Percentiles rank a stretch among this genome's conserved stretches.
Conservation (phyloP, 2,888 invertebrate genomes). For the Leptinotarsa peninsularis region DNA sequence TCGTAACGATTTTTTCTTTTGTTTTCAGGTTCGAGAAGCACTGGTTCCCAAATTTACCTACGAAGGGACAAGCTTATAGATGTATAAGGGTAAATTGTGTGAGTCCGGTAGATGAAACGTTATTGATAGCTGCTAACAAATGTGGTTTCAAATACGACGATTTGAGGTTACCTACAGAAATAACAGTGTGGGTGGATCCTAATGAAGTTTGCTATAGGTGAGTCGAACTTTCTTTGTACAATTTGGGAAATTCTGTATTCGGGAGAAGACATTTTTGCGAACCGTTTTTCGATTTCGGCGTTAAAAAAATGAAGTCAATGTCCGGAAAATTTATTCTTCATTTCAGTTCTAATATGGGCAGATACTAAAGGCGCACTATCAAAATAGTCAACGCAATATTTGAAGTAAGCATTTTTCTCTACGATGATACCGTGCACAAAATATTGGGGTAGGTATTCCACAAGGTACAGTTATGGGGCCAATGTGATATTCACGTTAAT, state of each 20-base stretch:
- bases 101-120: conserved; percentile 75
- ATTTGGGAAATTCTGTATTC: neutral
- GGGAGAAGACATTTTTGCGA: too few species aligned
- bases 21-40: conserved; percentile 70
- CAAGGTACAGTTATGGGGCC: too few species aligned
- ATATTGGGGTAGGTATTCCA: too few species aligned
- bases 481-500: too few species aligned
- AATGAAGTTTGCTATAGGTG: conserved; percentile 73
- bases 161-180: conserved; percentile 75
- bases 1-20: conserved; percentile 26
- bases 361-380: too few species aligned
- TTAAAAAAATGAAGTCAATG: too few species aligned
- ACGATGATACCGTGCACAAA: too few species aligned
- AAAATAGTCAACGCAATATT: too few species aligned
- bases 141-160: conserved; percentile 73
- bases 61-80: conserved; percentile 79
- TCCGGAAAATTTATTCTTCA: too few species aligned
- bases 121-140: conserved; percentile 74
- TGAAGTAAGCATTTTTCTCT: too few species aligned
- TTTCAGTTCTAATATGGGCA: too few species aligned
- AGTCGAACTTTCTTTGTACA: conserved; percentile 37
- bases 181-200: conserved; percentile 84
- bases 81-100: conserved; percentile 77
- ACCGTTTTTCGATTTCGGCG: too few species aligned
- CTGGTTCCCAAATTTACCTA: conserved; percentile 81